These are phyloP conservation scores for Odontocolon sp. DNA, from an alignment of 2,888 invertebrate genomes.

Conservation along the genomic window DNA sequence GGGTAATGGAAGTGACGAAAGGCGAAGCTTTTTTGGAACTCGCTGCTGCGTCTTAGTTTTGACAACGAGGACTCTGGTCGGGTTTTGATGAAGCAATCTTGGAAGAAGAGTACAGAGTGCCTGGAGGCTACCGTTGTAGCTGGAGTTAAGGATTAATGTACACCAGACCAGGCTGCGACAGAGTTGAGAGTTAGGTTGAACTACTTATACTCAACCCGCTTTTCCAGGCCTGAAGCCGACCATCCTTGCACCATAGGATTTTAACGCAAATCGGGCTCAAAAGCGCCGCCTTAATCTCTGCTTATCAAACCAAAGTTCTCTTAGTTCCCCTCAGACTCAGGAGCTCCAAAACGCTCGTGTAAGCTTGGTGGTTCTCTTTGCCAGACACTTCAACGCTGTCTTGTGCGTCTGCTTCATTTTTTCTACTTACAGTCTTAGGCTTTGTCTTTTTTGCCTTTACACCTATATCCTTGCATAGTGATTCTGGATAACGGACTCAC, in stretches of 20 bases:
- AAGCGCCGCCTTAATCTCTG: slow-evolving; percentile 72
- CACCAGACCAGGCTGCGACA: slow-evolving; percentile 71
- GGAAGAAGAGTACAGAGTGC: slow-evolving; percentile 41
- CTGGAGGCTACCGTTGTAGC: slow-evolving; percentile 50
- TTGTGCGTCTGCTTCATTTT: not conserved
- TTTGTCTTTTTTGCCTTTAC: too few species aligned
- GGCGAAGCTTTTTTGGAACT: not conserved
- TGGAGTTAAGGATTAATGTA: slow-evolving; percentile 70
- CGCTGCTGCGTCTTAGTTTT: not conserved
- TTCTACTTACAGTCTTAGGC: too few species aligned
- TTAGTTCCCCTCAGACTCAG: slow-evolving; percentile 21
- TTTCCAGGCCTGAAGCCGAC: slow-evolving; percentile 21
- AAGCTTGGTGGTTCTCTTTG: slow-evolving; percentile 15
- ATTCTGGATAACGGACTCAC: not conserved
- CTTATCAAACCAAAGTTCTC: slow-evolving; percentile 67
- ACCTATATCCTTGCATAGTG: not conserved
- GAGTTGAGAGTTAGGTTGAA: slow-evolving; percentile 8
- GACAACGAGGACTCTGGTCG: slow-evolving; percentile 13
- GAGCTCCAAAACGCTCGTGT: slow-evolving; percentile 12
- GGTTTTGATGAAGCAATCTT: slow-evolving; percentile 2
- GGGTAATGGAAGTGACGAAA: slow-evolving; percentile 16
- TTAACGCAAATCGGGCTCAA: slow-evolving; percentile 67
- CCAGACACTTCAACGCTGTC: slow-evolving; percentile 1
- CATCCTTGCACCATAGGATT: slow-evolving; percentile 64
- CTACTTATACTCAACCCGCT: slow-evolving; percentile 11